Evolutionary conservation across 2,113 vertebrate genomes (phyloP).

Genomic region (Oophaga pumilio): DNA sequence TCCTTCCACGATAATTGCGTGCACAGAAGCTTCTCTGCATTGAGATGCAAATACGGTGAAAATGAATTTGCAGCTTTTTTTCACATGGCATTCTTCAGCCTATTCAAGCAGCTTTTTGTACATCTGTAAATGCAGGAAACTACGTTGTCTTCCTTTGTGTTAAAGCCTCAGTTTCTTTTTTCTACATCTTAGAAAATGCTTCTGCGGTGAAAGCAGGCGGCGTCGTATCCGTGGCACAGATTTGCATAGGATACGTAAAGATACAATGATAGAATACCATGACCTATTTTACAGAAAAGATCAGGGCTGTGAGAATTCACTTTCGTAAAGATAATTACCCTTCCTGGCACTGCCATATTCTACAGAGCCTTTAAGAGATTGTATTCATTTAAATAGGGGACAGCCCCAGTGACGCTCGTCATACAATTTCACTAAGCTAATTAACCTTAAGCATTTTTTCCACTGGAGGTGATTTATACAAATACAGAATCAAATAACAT

Average conservation of each 20-base stretch:
- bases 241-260: constrained; percentile 9
- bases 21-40: neutral
- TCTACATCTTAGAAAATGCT: neutral
- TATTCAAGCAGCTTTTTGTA: constrained; percentile 14
- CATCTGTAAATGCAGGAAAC: constrained; percentile 32
- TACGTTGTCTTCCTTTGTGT: neutral
- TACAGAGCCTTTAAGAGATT: neutral
- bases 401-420: neutral
- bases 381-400: neutral
- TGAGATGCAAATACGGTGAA: constrained; percentile 31
- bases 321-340: neutral
- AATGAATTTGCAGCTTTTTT: neutral
- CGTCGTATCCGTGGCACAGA: neutral
- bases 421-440: neutral
- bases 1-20: neutral
- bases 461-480: neutral
- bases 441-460: neutral
- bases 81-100: neutral
- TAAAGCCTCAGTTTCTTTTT: neutral
- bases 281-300: constrained; percentile 4
- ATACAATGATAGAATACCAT: constrained; percentile 5
- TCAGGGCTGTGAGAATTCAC: neutral
- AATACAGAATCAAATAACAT: neutral
- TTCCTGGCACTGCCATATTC: neutral
- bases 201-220: neutral